A percentile compares a stretch with the other conserved stretches of the same genome.
These are phyloP conservation scores for Ochlodes sylvanus DNA, from an alignment of 2,888 invertebrate genomes.

Conservation along the genomic window DNA sequence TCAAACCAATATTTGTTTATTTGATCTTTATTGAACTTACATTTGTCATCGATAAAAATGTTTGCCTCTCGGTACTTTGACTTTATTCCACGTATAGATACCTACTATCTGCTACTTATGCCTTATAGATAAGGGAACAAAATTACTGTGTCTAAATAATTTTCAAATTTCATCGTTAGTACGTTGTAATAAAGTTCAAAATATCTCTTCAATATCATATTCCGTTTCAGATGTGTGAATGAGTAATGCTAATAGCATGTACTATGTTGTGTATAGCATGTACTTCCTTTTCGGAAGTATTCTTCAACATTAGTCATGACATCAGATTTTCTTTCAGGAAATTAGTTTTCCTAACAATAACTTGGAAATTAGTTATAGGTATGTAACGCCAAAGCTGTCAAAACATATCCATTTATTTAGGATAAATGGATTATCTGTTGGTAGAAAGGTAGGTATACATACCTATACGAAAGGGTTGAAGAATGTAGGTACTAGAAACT, in stretches of 20 bases:
- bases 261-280: conserved; percentile 32
- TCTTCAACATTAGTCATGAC: conserved; percentile 27
- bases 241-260: conserved; percentile 40
- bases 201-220: neutral
- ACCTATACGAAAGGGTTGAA: no score
- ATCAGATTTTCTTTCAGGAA: neutral
- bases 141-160: neutral
- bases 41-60: conserved; percentile 42
- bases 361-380: no score
- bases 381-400: no score
- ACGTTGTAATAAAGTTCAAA: conserved; percentile 6
- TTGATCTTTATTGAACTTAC: conserved; percentile 2
- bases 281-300: conserved; percentile 45
- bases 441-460: no score
- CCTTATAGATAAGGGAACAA: conserved; percentile 11
- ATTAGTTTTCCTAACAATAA: no score
- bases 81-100: conserved; percentile 32
- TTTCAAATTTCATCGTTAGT: conserved; percentile 5
- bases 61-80: conserved; percentile 40
- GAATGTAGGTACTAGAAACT: neutral
- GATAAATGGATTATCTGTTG: no score
- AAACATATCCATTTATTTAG: no score
- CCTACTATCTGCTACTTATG: conserved; percentile 20
- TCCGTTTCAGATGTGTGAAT: conserved; percentile 26
- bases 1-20: neutral